phyloP scores from a whole-genome alignment of 2,113 vertebrate genomes.

The Excalfactoria chinensis region DNA sequence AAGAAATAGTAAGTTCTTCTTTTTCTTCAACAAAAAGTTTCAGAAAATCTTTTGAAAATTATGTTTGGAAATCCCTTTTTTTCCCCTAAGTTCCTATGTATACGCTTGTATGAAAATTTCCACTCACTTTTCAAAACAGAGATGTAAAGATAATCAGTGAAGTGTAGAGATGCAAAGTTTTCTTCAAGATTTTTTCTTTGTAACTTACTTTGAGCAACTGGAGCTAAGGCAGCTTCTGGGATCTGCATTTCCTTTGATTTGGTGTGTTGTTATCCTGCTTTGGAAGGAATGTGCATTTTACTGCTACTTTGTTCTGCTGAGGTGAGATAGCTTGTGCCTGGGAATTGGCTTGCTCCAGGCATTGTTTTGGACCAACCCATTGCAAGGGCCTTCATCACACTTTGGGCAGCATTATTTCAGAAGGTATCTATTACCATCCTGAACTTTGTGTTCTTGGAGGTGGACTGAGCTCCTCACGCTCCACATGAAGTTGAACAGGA shows the following conservation, averaged over 20 bases:
- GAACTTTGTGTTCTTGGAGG: not conserved
- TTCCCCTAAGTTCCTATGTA: not conserved
- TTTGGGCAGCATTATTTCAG: conserved; percentile 4
- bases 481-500: not conserved
- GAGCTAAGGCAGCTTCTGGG: not conserved
- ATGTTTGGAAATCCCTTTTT: not conserved
- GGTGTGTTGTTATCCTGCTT: conserved; percentile 2
- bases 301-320: not conserved
- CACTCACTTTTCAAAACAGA: no score
- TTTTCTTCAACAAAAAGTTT: not conserved
- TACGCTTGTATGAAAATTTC: not conserved
- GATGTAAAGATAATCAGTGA: not conserved
- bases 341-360: conserved; percentile 29
- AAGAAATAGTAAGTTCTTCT: not conserved
- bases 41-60: not conserved
- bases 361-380: not conserved
- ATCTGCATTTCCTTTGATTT: not conserved
- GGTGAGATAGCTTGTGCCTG: not conserved
- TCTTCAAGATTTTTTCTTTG: not conserved
- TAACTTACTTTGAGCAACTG: not conserved
- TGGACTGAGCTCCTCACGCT: not conserved
- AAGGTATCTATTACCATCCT: not conserved
- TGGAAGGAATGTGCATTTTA: not conserved
- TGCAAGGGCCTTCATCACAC: fast-evolving
- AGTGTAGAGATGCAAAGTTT: not conserved